Base-by-base conservation (phyloP, 2,113 vertebrate genomes). In the Cisticola juncidis region DNA sequence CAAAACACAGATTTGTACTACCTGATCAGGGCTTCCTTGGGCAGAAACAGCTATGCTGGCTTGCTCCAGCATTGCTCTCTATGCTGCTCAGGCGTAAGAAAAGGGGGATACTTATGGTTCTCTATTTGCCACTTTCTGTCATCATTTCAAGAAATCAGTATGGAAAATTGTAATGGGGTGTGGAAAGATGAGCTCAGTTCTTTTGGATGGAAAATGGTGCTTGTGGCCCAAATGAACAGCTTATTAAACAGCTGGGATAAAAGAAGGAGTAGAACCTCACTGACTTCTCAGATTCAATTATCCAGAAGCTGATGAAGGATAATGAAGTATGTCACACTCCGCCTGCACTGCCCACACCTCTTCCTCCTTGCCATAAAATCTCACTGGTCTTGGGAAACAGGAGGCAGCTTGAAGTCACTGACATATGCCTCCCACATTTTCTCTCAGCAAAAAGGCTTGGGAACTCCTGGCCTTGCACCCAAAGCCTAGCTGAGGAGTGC, bases 191-290 rank as follows among this genome's bases (percentile, higher is more conserved):
- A 97, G 47, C 12, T 93, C 47, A 54, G 1, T 23, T 42, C 31
- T 81, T 87, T 90, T 88, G 73, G 66, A 78, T 73, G 42, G 53
- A 86, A 83, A 86, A 92, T 13, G 6, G 16, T 58, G 53, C 45
- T 57, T 58, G 17, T 24, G 28, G 14, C 58, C 66, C 74, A 85
- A 85, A 93, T n/a, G 14, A 92, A 72, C 1, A 81, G 20, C 8
- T 5, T 57, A 36, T 65, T 90, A 82, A 80, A 80, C 12, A 82
- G 40, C 33, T 88, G 47, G 61, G n/a, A 64, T 19, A 72, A 86
- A 80, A 40, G 44, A 47, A 88, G 45, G 44, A 76, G 45, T 15
- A 72, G 76, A 90, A 64, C 25, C 29, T 35, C 57, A 56, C 4
- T n/a, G 36, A 85, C 16, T 47, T 50, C 58, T 88, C 54, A 35